phyloP scores from a whole-genome alignment of 2,797 vertebrate species.

The Enteromius viviparus region DNA sequence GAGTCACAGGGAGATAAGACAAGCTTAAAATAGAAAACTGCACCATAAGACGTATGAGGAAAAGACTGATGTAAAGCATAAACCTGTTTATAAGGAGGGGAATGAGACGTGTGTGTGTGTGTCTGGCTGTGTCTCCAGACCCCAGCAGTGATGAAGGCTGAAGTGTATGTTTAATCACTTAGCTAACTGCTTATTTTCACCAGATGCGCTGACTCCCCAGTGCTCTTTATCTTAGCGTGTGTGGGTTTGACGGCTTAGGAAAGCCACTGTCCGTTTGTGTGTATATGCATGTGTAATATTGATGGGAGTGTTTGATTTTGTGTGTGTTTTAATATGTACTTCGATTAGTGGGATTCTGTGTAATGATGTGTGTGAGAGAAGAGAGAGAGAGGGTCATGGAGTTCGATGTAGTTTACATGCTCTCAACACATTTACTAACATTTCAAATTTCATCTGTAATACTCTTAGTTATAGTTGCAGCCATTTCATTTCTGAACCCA shows the following conservation, averaged over 20 bases:
- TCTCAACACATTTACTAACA: background rate
- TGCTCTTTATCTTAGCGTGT: constrained; percentile 70
- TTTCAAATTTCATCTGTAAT: background rate
- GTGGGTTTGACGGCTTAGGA: constrained; percentile 36
- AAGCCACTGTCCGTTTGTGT: constrained; percentile 29
- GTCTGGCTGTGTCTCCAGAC: constrained; percentile 65
- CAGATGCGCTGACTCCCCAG: constrained; percentile 69
- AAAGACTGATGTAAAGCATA: background rate
- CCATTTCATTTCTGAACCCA: background rate
- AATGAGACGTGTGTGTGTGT: constrained; percentile 58
- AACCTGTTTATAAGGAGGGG: background rate
- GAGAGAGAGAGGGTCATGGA: background rate
- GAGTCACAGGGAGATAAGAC: constrained; percentile 14
- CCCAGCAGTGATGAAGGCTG: constrained; percentile 73
- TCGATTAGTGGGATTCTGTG: constrained; percentile 19
- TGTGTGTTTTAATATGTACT: constrained; percentile 3
- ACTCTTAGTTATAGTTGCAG: background rate
- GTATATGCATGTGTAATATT: background rate
- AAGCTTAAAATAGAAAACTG: constrained; percentile 14
- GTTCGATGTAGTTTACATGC: background rate
- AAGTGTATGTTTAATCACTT: constrained; percentile 83
- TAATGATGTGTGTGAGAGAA: constrained; percentile 15
- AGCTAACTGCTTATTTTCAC: constrained; percentile 80
- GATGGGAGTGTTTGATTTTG: constrained; percentile 12
- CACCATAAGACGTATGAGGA: background rate